Evolutionary conservation across 2,797 vertebrate genomes (phyloP).

Genomic region (Poeciliopsis turneri): DNA sequence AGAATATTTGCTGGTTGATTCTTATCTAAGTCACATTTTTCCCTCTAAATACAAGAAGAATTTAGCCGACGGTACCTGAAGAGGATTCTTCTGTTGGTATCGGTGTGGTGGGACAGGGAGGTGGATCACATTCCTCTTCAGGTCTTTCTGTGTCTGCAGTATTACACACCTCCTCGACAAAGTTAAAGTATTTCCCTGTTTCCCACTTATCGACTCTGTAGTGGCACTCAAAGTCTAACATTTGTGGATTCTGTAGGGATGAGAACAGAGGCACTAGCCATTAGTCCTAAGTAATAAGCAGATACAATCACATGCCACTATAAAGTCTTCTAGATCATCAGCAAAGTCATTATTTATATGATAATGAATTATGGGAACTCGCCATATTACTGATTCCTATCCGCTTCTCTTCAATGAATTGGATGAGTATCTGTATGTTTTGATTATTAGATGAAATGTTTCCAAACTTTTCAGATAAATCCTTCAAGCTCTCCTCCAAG

Average conservation of each 20-base stretch:
- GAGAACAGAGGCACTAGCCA: background rate
- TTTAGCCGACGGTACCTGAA: background rate
- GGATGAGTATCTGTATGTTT: slow-evolving; percentile 78
- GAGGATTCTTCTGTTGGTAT: slow-evolving; percentile 16
- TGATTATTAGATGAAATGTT: slow-evolving; percentile 84
- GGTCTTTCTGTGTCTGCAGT: slow-evolving; percentile 64
- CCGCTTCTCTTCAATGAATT: slow-evolving; percentile 78
- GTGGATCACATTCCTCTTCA: slow-evolving; percentile 72
- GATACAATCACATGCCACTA: background rate
- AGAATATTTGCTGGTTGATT: background rate
- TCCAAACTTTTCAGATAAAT: slow-evolving; percentile 81
- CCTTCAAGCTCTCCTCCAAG: slow-evolving; percentile 81
- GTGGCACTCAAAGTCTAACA: slow-evolving; percentile 82
- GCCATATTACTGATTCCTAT: slow-evolving; percentile 62
- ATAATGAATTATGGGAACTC: slow-evolving; percentile 44
- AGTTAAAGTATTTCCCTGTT: slow-evolving; percentile 79
- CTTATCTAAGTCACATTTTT: background rate
- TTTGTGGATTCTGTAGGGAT: slow-evolving; percentile 68
- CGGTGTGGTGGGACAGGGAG: slow-evolving; percentile 75
- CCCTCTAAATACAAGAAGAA: background rate
- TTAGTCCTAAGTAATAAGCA: background rate
- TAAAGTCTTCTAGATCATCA: background rate
- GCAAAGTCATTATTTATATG: background rate
- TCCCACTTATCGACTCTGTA: slow-evolving; percentile 76
- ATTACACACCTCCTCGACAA: slow-evolving; percentile 77